These are phyloP conservation scores for Oncorhynchus tshawytscha DNA, from an alignment of 2,113 vertebrate genomes.

Conservation along the genomic window DNA sequence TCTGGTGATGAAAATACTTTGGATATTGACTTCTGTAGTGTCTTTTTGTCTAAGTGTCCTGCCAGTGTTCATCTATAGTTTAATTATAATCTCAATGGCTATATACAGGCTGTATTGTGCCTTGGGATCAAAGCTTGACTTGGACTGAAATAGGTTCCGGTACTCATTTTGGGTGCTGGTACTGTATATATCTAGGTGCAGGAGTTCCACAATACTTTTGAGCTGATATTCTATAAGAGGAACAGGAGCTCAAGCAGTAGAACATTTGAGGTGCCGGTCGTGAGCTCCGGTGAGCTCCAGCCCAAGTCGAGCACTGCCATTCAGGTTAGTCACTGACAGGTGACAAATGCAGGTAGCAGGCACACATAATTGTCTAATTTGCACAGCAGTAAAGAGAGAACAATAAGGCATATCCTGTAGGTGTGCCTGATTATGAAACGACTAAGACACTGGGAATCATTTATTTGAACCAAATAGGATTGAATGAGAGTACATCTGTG, in stretches of 20 bases:
- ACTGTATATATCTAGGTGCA: too few relatives aligned
- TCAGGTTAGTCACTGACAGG: neutral
- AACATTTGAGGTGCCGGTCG: too few relatives aligned
- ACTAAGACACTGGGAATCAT: neutral
- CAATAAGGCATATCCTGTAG: neutral
- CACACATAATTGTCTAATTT: neutral
- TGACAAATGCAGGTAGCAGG: neutral
- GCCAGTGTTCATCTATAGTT: neutral
- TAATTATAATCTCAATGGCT: neutral
- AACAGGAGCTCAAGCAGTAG: too few relatives aligned
- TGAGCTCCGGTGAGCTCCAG: too few relatives aligned
- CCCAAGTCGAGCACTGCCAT: too few relatives aligned
- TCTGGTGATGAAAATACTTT: too few relatives aligned
- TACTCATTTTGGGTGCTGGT: too few relatives aligned
- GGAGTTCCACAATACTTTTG: too few relatives aligned
- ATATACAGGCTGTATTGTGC: neutral
- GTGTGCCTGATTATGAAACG: neutral
- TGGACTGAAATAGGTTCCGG: too few relatives aligned
- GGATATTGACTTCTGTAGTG: too few relatives aligned
- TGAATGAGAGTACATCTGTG: neutral
- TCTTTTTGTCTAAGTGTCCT: too few relatives aligned
- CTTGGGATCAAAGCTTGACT: neutral
- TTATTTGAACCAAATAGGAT: neutral
- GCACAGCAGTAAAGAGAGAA: neutral
- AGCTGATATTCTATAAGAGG: too few relatives aligned